Conservation (phyloP, 1,140 invertebrate genomes). For the Drosophila bipectinata region DNA sequence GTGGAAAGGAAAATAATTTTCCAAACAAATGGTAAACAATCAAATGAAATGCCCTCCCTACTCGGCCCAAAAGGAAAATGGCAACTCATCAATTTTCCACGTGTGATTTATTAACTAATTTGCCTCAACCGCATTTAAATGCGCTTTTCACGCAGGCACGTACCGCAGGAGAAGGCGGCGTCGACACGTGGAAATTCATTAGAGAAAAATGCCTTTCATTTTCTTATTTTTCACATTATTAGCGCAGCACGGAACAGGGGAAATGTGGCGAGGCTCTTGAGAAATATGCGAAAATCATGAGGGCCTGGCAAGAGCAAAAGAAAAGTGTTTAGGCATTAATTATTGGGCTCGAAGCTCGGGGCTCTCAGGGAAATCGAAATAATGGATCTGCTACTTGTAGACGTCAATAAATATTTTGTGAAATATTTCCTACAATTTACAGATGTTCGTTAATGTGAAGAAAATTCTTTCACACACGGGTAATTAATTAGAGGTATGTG, state of each 20-base stretch:
- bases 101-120: slow-evolving; percentile 83
- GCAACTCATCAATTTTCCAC: slow-evolving; percentile 79
- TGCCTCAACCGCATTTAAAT: slow-evolving; percentile 76
- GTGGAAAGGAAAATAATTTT: slow-evolving; percentile 45
- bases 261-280: slow-evolving; percentile 15
- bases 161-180: slow-evolving; percentile 35
- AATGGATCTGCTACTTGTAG: slow-evolving; percentile 28
- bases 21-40: slow-evolving; percentile 68
- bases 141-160: slow-evolving; percentile 65
- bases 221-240: slow-evolving; percentile 74
- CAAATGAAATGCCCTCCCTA: slow-evolving; percentile 44
- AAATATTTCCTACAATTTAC: slow-evolving; percentile 20
- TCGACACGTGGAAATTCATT: slow-evolving; percentile 74
- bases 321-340: slow-evolving; percentile 66
- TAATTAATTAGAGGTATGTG: neutral
- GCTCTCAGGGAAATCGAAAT: slow-evolving; percentile 32
- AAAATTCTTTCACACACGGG: too few species aligned
- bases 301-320: slow-evolving; percentile 19
- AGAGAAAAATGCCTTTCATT: slow-evolving; percentile 73
- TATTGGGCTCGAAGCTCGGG: slow-evolving; percentile 42
- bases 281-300: slow-evolving; percentile 68
- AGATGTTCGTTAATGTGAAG: too few species aligned
- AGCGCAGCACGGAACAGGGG: slow-evolving; percentile 3
- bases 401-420: slow-evolving; percentile 32
- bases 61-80: slow-evolving; percentile 42